Evolutionary conservation across 2,113 vertebrate species (phyloP).

Genomic region (Myiozetetes cayanensis): DNA sequence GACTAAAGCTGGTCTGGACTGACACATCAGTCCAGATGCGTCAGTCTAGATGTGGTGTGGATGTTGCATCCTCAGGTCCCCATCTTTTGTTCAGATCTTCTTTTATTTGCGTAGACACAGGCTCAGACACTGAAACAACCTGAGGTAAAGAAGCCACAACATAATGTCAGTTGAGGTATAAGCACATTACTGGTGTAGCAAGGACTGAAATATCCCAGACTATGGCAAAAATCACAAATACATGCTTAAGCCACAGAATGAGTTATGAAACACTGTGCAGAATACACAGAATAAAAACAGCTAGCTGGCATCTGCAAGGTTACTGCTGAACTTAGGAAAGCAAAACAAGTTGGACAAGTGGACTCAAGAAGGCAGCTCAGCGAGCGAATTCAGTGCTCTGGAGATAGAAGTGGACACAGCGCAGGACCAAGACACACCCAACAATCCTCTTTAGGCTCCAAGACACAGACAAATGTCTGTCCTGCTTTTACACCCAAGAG

Average conservation of each 20-base stretch:
- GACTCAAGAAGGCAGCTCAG: background rate
- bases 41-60: too few species aligned
- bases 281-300: background rate
- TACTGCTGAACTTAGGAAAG: background rate
- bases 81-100: background rate
- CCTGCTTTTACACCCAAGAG: background rate
- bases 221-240: background rate
- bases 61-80: background rate
- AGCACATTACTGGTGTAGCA: background rate
- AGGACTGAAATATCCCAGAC: background rate
- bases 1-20: background rate
- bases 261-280: background rate
- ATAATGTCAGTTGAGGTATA: background rate
- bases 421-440: background rate
- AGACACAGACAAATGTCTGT: fast-evolving
- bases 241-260: background rate
- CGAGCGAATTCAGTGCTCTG: background rate
- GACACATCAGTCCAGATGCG: too few species aligned
- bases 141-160: background rate
- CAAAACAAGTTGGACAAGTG: background rate
- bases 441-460: fast-evolving
- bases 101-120: background rate
- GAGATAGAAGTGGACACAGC: fast-evolving
- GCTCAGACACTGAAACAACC: background rate
- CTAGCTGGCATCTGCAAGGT: background rate